These are phyloP conservation scores for Actenoides hombroni DNA, from an alignment of 2,113 vertebrate genomes.

Conservation along the genomic window DNA sequence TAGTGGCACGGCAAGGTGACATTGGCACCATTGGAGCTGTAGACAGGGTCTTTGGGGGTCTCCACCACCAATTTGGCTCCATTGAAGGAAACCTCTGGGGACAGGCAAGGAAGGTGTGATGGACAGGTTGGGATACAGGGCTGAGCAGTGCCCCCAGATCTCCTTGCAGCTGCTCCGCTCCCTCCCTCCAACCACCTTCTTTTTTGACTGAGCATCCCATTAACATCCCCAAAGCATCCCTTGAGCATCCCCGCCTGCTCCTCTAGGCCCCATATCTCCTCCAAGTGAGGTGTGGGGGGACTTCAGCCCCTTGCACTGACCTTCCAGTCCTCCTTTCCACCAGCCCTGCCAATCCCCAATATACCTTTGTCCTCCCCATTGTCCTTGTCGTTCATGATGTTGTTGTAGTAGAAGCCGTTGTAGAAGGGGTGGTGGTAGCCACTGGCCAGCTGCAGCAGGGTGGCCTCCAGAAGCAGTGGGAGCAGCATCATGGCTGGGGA, in stretches of 20 bases:
- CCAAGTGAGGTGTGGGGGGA: not conserved
- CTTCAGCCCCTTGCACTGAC: not conserved
- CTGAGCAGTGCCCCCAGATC: not conserved
- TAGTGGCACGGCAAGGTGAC: constrained; percentile 87
- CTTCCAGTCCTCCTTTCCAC: too few species aligned
- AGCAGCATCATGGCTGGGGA: constrained; percentile 7
- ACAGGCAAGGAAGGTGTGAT: not conserved
- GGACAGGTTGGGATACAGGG: not conserved
- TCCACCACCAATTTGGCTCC: constrained; percentile 84
- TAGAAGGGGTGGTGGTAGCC: constrained; percentile 70
- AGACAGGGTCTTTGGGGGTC: constrained; percentile 76
- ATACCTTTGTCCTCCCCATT: constrained; percentile 73
- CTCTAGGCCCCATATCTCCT: not conserved
- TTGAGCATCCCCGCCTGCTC: fast-evolving
- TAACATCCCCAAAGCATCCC: not conserved
- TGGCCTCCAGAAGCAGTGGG: constrained; percentile 49
- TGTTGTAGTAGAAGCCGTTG: constrained; percentile 89
- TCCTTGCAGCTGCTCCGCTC: not conserved
- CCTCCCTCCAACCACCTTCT: not conserved
- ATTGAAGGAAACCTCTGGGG: constrained; percentile 72
- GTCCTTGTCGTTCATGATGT: constrained; percentile 64
- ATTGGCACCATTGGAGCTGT: constrained; percentile 80
- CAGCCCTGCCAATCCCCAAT: not conserved
- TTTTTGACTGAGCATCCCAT: not conserved
- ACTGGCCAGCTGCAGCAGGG: constrained; percentile 44